Base-by-base conservation (phyloP, 2,888 invertebrate species). In the Hydrotaea diabolus region DNA sequence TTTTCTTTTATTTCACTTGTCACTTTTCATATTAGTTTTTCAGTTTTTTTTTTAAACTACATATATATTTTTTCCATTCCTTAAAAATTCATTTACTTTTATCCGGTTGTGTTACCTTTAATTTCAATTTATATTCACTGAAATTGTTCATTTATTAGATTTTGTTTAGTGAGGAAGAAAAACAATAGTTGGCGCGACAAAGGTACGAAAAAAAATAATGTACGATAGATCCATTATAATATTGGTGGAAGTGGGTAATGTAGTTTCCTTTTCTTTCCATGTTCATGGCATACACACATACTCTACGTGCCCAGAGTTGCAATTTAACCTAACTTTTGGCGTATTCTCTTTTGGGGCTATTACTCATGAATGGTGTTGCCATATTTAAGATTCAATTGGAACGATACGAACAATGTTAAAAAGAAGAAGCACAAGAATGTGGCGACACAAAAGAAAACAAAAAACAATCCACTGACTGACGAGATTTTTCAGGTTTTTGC, bases 151-250 rank as follows among this genome's bases (percentile, higher is more conserved):
- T 69, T 69, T 23, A 39, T 46, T n/a, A 19, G 7, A 36, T 62
- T 59, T 11, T 62, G n/a, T 57, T 57, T 57, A n/a, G 53, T 43
- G 55, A 62, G 78, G 59, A 85, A 66, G 75, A 75, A 78, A 66
- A 82, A 39, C 13, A 75, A 80, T 85, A 75, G 83, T 83, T 85
- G 85, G 83, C 85, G 85, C 85, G 85, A 86, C 86, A 86, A 86
- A 85, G 84, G 84, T 86, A 86, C 66, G 39, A 39, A 84, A 62
- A 46, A 76, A 83, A 84, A 76, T 80, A 79, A 83, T 82, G 57
- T 77, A 83, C 69, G 59, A 78, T 71, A 82, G 46, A 75, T 57
- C 59, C 71, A 85, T 77, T 31, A 31, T 31, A 4, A 31, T 31
- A 31, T 82, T 78, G 13, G 75, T 81, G 53, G 77, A 82, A 83